Conservation (phyloP, 2,888 invertebrate genomes). For the Metopia argyrocephala region DNA sequence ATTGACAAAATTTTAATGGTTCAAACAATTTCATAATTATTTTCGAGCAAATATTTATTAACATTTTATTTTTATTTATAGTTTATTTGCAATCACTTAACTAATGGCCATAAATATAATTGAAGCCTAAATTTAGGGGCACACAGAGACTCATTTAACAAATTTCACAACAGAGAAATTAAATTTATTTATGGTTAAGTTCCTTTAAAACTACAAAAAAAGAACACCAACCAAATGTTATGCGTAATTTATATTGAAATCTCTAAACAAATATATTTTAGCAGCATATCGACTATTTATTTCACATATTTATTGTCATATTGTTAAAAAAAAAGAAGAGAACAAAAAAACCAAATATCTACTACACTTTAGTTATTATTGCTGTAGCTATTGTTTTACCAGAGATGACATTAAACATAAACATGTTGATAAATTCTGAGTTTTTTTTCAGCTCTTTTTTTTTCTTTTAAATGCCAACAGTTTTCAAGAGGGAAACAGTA, state of each 20-base stretch:
- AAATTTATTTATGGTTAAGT: constrained; percentile 29
- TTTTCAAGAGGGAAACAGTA: neutral
- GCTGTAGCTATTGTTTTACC: constrained; percentile 1
- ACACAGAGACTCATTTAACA: constrained; percentile 8
- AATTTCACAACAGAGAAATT: neutral
- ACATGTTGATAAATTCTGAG: constrained; percentile 36
- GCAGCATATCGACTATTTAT: constrained; percentile 49
- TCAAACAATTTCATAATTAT: neutral
- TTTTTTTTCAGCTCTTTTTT: too few relatives aligned
- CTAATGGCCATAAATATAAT: neutral
- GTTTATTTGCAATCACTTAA: neutral
- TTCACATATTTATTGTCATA: constrained; percentile 58
- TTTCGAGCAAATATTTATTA: neutral
- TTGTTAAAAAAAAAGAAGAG: constrained; percentile 17
- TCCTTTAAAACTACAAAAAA: neutral
- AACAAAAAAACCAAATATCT: neutral
- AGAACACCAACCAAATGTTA: neutral
- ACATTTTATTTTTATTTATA: too few relatives aligned
- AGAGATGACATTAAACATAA: constrained; percentile 24
- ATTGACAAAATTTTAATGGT: neutral
- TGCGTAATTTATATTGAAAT: constrained; percentile 43
- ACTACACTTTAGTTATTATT: neutral
- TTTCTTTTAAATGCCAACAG: constrained; percentile 15
- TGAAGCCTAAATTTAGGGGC: constrained; percentile 20
- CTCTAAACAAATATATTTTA: constrained; percentile 50